Conservation (phyloP, 2,113 vertebrate genomes). For the Ophthalmolycus amberensis region DNA sequence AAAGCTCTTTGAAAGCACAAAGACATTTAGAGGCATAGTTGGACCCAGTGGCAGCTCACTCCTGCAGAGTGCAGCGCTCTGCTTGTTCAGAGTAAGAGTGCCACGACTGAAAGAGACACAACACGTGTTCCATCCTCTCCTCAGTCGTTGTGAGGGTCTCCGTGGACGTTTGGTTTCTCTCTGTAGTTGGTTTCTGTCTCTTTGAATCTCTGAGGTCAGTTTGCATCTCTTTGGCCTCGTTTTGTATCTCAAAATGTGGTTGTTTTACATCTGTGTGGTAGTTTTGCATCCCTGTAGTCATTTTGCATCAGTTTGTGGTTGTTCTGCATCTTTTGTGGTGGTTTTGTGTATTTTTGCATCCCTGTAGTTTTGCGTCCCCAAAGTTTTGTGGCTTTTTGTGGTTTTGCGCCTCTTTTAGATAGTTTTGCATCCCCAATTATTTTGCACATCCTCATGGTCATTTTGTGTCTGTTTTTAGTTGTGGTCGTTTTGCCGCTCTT, state of each 20-base stretch:
- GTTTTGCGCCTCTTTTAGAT: no score
- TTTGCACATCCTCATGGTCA: no score
- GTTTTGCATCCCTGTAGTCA: not conserved
- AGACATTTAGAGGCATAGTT: not conserved
- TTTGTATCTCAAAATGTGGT: not conserved
- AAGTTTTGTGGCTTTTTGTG: no score
- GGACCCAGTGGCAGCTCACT: not conserved
- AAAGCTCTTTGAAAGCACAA: not conserved
- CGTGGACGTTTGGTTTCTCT: not conserved
- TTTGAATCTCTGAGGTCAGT: not conserved
- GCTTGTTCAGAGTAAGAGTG: not conserved
- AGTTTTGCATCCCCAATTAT: no score
- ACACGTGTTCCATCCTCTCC: not conserved
- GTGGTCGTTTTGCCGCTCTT: no score
- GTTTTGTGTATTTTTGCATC: no score
- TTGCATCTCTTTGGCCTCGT: not conserved
- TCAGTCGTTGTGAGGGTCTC: not conserved
- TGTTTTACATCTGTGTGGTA: not conserved
- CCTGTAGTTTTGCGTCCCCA: no score
- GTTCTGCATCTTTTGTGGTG: no score
- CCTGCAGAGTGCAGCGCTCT: not conserved
- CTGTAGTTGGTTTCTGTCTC: not conserved
- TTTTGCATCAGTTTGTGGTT: no score
- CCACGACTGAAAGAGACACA: not conserved
- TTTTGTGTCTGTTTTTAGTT: no score